phyloP scores from a whole-genome alignment of 2,113 vertebrate species.

The Puma concolor region DNA sequence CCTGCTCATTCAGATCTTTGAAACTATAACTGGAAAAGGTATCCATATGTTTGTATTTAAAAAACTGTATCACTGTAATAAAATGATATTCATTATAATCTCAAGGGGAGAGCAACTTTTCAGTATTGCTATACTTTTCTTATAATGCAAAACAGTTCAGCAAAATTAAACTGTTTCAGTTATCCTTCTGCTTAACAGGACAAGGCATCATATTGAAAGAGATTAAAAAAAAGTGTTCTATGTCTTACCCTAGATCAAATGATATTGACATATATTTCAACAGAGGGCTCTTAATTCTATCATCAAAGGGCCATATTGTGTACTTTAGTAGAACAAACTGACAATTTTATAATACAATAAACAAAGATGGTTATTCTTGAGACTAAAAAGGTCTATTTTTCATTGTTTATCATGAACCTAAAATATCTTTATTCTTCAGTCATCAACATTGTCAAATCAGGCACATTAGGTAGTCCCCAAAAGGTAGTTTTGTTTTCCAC shows the following conservation, averaged over 20 bases:
- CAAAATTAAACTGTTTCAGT: slow-evolving; percentile 26
- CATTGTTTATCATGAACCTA: not conserved
- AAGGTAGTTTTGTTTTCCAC: not conserved
- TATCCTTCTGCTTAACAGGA: slow-evolving; percentile 14
- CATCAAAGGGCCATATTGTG: not conserved
- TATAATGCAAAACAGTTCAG: slow-evolving; percentile 36
- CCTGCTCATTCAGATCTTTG: not conserved
- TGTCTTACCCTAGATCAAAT: not conserved
- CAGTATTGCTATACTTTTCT: not conserved
- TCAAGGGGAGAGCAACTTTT: not conserved
- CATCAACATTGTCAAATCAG: not conserved
- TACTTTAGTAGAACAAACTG: not conserved
- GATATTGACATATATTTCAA: slow-evolving; percentile 34
- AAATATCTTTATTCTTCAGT: slow-evolving; percentile 6
- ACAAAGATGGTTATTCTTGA: not conserved
- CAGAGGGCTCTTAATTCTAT: not conserved
- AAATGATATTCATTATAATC: slow-evolving; percentile 6
- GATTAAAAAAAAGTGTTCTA: not conserved
- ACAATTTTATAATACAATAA: slow-evolving; percentile 1
- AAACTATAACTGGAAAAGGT: not conserved
- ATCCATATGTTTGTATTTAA: not conserved
- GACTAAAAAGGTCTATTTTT: not conserved
- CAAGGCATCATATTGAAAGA: not conserved
- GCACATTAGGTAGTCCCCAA: not conserved
- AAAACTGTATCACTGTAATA: not conserved